Conservation (phyloP, 2,113 vertebrate species). For the Bos javanicus region DNA sequence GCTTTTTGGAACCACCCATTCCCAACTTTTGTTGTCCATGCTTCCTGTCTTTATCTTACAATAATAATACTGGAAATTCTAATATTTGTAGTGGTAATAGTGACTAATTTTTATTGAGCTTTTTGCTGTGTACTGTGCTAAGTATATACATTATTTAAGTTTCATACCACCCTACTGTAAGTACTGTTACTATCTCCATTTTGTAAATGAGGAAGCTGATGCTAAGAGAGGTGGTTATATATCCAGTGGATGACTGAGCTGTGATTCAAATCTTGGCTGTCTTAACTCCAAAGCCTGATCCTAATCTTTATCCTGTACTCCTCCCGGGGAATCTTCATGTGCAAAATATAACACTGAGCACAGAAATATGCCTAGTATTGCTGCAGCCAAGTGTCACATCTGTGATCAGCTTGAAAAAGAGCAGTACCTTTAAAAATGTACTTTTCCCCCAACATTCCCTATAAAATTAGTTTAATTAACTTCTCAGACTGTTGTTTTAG, state of each 20-base stretch:
- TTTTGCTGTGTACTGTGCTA: slow-evolving; percentile 23
- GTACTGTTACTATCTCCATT: not conserved
- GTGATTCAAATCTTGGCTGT: not conserved
- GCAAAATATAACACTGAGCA: not conserved
- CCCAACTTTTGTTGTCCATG: not conserved
- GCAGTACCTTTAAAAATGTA: not conserved
- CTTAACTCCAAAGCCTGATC: not conserved
- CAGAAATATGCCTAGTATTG: not conserved
- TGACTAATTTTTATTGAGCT: not conserved
- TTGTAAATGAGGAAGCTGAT: slow-evolving; percentile 14
- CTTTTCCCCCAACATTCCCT: not conserved
- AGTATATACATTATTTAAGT: not conserved
- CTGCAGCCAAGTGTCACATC: not conserved
- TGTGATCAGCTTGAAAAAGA: not conserved
- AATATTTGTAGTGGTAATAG: not conserved
- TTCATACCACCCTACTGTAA: not conserved
- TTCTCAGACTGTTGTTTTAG: not conserved
- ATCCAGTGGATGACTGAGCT: not conserved
- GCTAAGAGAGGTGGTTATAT: not conserved
- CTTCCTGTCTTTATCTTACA: not conserved
- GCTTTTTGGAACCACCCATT: not conserved
- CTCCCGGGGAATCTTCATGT: not conserved
- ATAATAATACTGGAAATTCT: not conserved
- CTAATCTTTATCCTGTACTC: not conserved
- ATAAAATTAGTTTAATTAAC: not conserved